Evolutionary conservation across 2,888 invertebrate species (phyloP).

Genomic region (Heliconius aoede): DNA sequence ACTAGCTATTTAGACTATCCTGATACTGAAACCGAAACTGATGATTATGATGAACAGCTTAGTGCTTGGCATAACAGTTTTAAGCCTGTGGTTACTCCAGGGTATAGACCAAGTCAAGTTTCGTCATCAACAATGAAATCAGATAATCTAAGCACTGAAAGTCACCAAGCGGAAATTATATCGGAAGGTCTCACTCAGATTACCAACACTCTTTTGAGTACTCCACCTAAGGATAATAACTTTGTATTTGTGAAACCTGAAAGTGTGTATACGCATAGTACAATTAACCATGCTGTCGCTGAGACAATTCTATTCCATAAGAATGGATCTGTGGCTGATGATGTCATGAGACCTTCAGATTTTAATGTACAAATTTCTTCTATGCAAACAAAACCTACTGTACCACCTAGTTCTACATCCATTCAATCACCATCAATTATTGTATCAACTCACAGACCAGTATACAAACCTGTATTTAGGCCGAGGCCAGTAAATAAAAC

Average conservation of each 20-base stretch:
- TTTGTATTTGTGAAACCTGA: conserved; percentile 65
- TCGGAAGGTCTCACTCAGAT: conserved; percentile 84
- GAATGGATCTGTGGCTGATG: conserved; percentile 82
- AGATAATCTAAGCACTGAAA: conserved; percentile 67
- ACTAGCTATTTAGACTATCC: conserved; percentile 78
- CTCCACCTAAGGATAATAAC: conserved; percentile 75
- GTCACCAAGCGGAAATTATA: conserved; percentile 76
- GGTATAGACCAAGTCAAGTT: conserved; percentile 65
- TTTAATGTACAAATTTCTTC: conserved; percentile 77
- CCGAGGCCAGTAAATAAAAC: conserved; percentile 73
- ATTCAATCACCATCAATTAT: conserved; percentile 63
- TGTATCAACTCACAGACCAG: conserved; percentile 72
- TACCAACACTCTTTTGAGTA: conserved; percentile 77
- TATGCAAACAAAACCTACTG: conserved; percentile 78
- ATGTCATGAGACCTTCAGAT: conserved; percentile 79
- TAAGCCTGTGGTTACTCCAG: conserved; percentile 77
- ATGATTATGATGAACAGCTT: conserved; percentile 73
- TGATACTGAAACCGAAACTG: conserved; percentile 64
- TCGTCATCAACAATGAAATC: conserved; percentile 58
- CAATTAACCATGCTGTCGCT: conserved; percentile 84
- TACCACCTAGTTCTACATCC: conserved; percentile 62
- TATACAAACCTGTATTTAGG: conserved; percentile 82
- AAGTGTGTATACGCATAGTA: conserved; percentile 77
- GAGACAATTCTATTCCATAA: conserved; percentile 85
- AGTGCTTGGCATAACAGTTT: conserved; percentile 77